These are phyloP conservation scores for Andrena trimmerana DNA, from an alignment of 2,888 invertebrate genomes.

Conservation along the genomic window DNA sequence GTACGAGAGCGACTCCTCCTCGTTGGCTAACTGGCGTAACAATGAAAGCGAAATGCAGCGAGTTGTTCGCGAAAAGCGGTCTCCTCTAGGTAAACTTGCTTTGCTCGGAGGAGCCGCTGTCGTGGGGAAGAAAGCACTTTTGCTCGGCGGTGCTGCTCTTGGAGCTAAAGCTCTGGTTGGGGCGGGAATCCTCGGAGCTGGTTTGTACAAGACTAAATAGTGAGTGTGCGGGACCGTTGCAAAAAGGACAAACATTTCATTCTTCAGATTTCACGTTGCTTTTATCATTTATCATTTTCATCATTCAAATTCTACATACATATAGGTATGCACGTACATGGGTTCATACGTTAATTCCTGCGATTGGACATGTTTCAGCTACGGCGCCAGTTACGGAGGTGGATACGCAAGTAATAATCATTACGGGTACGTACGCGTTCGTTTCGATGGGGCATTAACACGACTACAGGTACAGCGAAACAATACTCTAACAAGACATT, in stretches of 20 bases:
- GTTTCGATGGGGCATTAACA: too few species aligned
- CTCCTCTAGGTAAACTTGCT: constrained; percentile 69
- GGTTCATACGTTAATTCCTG: neutral
- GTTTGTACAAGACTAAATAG: constrained; percentile 71
- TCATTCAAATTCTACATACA: too few species aligned
- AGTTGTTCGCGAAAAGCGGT: constrained; percentile 68
- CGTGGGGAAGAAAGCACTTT: constrained; percentile 70
- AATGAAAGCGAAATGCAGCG: neutral
- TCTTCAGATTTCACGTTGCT: too few species aligned
- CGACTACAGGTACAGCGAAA: neutral
- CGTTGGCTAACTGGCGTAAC: neutral
- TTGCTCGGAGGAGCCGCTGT: constrained; percentile 70
- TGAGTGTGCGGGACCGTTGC: constrained; percentile 54
- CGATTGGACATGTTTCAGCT: constrained; percentile 11
- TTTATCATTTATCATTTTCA: too few species aligned
- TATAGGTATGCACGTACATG: neutral
- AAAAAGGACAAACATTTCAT: too few species aligned
- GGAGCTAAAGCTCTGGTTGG: constrained; percentile 68
- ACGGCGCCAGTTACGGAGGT: constrained; percentile 37
- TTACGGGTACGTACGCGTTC: neutral
- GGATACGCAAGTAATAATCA: constrained; percentile 2
- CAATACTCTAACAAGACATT: neutral
- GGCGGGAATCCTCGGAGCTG: constrained; percentile 67
- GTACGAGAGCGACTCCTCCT: neutral
- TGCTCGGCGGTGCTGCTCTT: constrained; percentile 69